A percentile compares a stretch with the other conserved stretches of the same genome.
These are phyloP conservation scores for Rhyacophila evoluta DNA, from an alignment of 2,888 invertebrate species.

Conservation along the genomic window DNA sequence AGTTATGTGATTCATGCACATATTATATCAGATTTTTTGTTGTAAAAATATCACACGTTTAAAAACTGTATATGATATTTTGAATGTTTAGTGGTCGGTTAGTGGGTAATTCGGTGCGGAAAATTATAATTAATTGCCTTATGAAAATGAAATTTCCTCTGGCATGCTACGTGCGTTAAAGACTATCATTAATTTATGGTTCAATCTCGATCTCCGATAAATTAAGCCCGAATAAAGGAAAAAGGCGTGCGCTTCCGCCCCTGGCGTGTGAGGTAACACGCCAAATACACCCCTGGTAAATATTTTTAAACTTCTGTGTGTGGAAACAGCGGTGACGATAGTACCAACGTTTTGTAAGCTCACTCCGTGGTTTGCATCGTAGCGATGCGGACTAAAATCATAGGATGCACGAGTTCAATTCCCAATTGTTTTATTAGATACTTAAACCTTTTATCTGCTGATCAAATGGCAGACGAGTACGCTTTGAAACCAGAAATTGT, in stretches of 20 bases:
- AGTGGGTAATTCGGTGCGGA: neutral
- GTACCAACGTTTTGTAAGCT: neutral
- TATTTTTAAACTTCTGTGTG: neutral
- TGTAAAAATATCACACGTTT: neutral
- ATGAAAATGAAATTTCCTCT: slow-evolving; percentile 53
- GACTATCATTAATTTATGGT: slow-evolving; percentile 51
- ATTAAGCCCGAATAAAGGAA: slow-evolving; percentile 51
- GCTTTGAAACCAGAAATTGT: no score
- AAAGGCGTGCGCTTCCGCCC: slow-evolving; percentile 49
- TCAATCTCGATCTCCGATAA: slow-evolving; percentile 52
- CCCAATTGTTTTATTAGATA: no score
- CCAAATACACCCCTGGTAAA: slow-evolving; percentile 33
- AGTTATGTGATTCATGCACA: no score
- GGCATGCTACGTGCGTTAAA: slow-evolving; percentile 42
- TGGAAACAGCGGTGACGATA: neutral
- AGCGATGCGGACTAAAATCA: no score
- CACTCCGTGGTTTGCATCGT: no score
- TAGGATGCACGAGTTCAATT: no score
- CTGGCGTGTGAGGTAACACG: slow-evolving; percentile 42
- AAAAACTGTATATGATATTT: neutral
- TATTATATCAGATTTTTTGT: no score
- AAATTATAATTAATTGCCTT: slow-evolving; percentile 52
- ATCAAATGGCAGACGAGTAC: no score
- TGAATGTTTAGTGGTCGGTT: neutral
- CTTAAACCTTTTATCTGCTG: no score